These are phyloP conservation scores for Rhyacophila brunnea DNA, from an alignment of 1,140 invertebrate genomes.

Conservation along the genomic window DNA sequence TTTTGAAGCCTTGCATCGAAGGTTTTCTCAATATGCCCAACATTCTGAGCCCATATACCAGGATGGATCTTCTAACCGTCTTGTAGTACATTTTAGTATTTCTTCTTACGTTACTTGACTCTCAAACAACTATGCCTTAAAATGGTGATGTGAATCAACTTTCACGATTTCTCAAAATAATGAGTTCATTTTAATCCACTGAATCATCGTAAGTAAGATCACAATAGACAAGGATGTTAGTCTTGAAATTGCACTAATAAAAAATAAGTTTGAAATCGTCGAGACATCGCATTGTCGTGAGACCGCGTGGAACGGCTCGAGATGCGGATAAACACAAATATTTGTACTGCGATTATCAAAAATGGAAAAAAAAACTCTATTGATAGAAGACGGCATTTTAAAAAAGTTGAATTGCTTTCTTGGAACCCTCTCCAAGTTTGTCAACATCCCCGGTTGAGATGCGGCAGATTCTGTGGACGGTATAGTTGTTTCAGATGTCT, in stretches of 20 bases:
- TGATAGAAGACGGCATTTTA: background rate
- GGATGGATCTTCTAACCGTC: too few species aligned
- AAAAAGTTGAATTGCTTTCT: background rate
- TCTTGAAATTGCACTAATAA: background rate
- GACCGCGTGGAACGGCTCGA: slow-evolving; percentile 10
- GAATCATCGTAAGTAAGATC: background rate
- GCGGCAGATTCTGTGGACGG: too few species aligned
- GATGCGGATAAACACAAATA: slow-evolving; percentile 23
- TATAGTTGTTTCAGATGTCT: too few species aligned
- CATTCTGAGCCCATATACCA: too few species aligned
- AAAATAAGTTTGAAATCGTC: slow-evolving; percentile 4
- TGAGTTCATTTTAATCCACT: background rate
- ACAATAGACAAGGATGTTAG: background rate
- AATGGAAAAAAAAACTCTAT: background rate
- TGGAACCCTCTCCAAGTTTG: background rate
- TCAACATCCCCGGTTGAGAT: slow-evolving; percentile 2
- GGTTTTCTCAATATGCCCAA: too few species aligned
- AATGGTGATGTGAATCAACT: background rate
- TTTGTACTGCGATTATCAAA: slow-evolving; percentile 13
- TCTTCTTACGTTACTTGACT: too few species aligned
- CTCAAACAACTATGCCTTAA: too few species aligned
- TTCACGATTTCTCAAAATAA: too few species aligned
- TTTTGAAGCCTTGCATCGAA: too few species aligned
- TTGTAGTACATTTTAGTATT: too few species aligned
- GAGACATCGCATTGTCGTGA: slow-evolving; percentile 10